phyloP scores from a whole-genome alignment of 1,140 invertebrate species.

The Aphis craccivora region DNA sequence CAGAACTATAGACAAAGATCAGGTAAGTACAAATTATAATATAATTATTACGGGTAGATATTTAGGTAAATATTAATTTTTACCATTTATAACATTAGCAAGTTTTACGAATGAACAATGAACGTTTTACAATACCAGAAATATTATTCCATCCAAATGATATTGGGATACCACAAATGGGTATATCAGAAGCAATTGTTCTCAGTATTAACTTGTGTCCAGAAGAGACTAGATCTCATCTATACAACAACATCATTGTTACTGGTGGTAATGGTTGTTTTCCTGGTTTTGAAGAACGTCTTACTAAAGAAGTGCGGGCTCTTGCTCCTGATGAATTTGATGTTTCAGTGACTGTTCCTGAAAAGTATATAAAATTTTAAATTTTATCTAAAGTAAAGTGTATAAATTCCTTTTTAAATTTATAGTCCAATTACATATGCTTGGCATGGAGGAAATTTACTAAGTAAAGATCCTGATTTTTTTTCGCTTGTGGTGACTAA shows the following conservation, averaged over 20 bases:
- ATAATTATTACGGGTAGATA: neutral
- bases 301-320: constrained; percentile 81
- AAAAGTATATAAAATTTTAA: constrained; percentile 68
- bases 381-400: constrained; percentile 32
- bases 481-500: constrained; percentile 77
- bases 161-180: constrained; percentile 93
- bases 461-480: constrained; percentile 79
- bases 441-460: constrained; percentile 84
- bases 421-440: constrained; percentile 81
- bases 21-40: constrained; percentile 63
- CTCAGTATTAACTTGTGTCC: constrained; percentile 77
- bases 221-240: constrained; percentile 79
- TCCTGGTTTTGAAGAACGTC: constrained; percentile 82
- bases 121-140: constrained; percentile 93
- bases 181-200: constrained; percentile 89
- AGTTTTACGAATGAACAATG: constrained; percentile 87
- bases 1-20: constrained; percentile 67
- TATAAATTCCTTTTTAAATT: constrained; percentile 60
- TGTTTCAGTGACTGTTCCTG: constrained; percentile 76
- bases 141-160: constrained; percentile 94
- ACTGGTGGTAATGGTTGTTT: constrained; percentile 89
- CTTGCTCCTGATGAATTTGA: constrained; percentile 79
- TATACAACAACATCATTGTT: constrained; percentile 88
- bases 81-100: constrained; percentile 66
- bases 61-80: neutral